These are phyloP conservation scores for Adelphocoris suturalis DNA, from an alignment of 2,888 invertebrate genomes.

Conservation along the genomic window DNA sequence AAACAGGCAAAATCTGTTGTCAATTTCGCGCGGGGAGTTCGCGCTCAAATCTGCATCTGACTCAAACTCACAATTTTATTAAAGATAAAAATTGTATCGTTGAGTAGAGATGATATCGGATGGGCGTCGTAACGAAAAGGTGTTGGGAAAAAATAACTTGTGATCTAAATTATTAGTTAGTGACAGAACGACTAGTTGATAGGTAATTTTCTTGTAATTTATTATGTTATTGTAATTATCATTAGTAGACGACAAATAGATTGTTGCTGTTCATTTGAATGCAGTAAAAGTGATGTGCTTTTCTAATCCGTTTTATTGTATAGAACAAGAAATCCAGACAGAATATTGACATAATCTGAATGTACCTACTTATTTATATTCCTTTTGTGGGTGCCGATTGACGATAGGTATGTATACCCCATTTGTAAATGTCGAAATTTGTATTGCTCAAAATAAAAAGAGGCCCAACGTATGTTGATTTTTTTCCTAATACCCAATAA, in stretches of 20 bases:
- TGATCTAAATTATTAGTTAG: background rate
- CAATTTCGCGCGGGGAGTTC: background rate
- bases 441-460: constrained; percentile 1
- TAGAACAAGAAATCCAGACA: background rate
- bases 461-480: too few relatives aligned
- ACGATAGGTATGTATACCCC: too few relatives aligned
- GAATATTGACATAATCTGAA: background rate
- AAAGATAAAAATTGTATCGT: background rate
- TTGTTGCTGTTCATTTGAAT: background rate
- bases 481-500: too few relatives aligned
- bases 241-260: background rate
- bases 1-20: background rate
- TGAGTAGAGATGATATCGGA: background rate
- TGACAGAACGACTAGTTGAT: constrained; percentile 36
- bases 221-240: background rate
- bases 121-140: background rate
- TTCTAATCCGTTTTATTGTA: background rate
- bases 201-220: background rate
- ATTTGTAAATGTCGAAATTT: constrained; percentile 1
- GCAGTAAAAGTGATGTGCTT: background rate
- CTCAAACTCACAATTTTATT: background rate
- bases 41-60: background rate
- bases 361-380: constrained; percentile 9
- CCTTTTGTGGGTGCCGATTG: background rate
- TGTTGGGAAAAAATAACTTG: constrained; percentile 22